Conservation (phyloP, 2,797 vertebrate genomes). For the Smutsia temminckii region DNA sequence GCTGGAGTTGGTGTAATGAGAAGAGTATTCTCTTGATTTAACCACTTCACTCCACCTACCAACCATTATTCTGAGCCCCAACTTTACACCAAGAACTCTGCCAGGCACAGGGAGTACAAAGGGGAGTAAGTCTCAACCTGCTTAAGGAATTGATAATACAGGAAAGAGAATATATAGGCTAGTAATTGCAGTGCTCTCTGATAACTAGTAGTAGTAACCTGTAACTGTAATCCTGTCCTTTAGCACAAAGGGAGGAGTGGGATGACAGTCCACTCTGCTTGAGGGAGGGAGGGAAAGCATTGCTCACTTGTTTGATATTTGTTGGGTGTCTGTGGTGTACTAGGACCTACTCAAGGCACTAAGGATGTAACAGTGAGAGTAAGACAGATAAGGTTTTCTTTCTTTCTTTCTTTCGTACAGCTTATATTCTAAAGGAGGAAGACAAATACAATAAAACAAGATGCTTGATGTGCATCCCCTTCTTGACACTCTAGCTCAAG, state of each 20-base stretch:
- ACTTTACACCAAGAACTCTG: neutral
- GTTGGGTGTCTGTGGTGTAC: neutral
- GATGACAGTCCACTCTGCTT: neutral
- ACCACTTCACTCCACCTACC: neutral
- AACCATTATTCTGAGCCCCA: neutral
- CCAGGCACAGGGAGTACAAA: neutral
- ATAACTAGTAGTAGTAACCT: neutral
- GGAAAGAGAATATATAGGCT: neutral
- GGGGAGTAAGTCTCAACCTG: neutral
- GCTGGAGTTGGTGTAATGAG: neutral
- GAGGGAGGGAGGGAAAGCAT: neutral
- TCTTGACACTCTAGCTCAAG: neutral
- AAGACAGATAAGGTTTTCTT: neutral
- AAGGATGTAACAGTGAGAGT: neutral
- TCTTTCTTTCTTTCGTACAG: neutral
- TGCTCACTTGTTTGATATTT: neutral
- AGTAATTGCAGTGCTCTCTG: neutral
- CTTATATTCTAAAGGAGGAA: neutral
- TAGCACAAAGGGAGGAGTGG: neutral
- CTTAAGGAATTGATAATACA: neutral
- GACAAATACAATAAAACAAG: neutral
- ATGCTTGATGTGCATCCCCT: neutral
- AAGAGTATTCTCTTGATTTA: neutral
- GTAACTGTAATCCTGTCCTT: neutral
- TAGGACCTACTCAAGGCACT: neutral